Evolutionary conservation across 2,888 invertebrate species (phyloP).

Genomic region (Dusona sp.): DNA sequence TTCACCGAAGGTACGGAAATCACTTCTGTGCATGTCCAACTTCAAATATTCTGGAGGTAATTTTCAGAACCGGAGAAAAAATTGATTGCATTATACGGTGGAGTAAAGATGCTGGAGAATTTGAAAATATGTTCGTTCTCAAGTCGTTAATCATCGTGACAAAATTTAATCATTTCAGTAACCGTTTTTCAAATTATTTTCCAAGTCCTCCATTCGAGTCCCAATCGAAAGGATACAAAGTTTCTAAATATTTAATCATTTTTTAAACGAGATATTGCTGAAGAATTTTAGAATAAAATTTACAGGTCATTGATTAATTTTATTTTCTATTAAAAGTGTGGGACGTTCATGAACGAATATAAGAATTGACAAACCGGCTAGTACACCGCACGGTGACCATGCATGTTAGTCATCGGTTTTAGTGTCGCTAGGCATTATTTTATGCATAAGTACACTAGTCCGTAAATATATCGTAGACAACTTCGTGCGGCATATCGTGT

Average conservation of each 20-base stretch:
- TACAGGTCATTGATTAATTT: neutral
- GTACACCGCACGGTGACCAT: constrained; percentile 43
- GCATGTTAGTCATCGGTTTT: constrained; percentile 55
- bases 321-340: constrained; percentile 15
- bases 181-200: neutral
- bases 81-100: neutral
- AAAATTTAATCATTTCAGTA: neutral
- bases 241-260: neutral
- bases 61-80: neutral
- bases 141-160: neutral
- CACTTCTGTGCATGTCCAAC: neutral
- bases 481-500: constrained; percentile 58
- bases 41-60: neutral
- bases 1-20: constrained; percentile 10
- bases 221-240: no score
- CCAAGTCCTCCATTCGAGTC: neutral
- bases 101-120: neutral
- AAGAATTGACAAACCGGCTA: constrained; percentile 29
- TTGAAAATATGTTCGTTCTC: neutral
- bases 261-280: neutral
- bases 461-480: constrained; percentile 6
- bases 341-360: constrained; percentile 17
- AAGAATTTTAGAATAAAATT: constrained; percentile 1
- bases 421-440: constrained; percentile 27
- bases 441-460: neutral